Conservation (phyloP, 2,888 invertebrate genomes). For the Ochropacha duplaris region DNA sequence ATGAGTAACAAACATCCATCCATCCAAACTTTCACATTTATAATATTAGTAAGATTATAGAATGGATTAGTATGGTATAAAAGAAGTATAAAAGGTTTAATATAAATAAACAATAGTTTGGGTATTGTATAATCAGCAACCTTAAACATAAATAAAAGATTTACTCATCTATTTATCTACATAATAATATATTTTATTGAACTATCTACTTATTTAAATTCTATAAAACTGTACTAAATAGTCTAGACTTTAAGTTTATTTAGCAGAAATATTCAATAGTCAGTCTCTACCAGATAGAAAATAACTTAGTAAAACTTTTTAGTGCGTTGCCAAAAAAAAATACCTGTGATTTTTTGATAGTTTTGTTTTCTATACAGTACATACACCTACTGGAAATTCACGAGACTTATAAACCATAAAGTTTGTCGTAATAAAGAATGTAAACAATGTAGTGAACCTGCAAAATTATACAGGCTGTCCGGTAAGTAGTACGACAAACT, state of each 20-base stretch:
- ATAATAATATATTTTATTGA: no score
- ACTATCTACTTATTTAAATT: background rate
- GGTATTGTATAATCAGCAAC: no score
- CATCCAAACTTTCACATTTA: no score
- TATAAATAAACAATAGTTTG: no score
- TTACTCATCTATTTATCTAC: no score
- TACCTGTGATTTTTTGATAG: constrained; percentile 33
- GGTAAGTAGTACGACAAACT: no score
- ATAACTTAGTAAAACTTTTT: constrained; percentile 46
- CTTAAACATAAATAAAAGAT: no score
- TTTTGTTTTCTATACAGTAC: constrained; percentile 42
- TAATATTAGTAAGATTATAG: no score
- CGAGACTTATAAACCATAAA: constrained; percentile 12
- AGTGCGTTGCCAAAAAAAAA: constrained; percentile 42
- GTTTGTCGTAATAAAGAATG: background rate
- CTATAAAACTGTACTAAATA: background rate
- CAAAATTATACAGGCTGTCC: no score
- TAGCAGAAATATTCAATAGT: constrained; percentile 53
- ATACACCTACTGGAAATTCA: constrained; percentile 23
- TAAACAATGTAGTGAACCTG: background rate
- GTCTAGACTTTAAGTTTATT: constrained; percentile 25
- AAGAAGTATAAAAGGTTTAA: no score
- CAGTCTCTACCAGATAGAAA: constrained; percentile 46
- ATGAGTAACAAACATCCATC: no score
- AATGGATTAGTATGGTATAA: no score